Evolutionary conservation across 2,113 vertebrate species (phyloP).

Genomic region (Triplophysa dalaica): DNA sequence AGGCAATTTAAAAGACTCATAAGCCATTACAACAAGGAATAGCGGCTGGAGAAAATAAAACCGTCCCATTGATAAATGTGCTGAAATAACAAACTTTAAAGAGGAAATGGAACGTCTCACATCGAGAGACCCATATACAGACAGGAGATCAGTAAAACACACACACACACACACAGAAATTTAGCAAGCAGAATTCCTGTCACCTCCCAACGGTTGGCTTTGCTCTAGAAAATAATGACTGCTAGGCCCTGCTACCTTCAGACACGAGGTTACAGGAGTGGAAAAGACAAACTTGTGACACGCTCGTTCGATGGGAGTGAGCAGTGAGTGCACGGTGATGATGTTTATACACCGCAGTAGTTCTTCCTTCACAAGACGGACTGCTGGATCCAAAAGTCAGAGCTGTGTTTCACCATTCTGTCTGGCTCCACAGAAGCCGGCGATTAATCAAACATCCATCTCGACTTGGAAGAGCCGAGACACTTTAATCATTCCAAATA

Average conservation of each 20-base stretch:
- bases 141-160: slow-evolving; percentile 36
- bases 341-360: slow-evolving; percentile 26
- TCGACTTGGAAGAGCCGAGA: slow-evolving; percentile 60
- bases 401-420: slow-evolving; percentile 57
- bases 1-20: slow-evolving; percentile 54
- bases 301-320: slow-evolving; percentile 1
- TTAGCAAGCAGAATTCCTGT: not conserved
- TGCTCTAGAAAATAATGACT: slow-evolving; percentile 8
- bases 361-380: slow-evolving; percentile 26
- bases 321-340: not conserved
- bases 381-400: slow-evolving; percentile 42
- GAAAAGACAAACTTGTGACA: slow-evolving; percentile 20
- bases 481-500: slow-evolving; percentile 71
- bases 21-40: slow-evolving; percentile 56
- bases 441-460: slow-evolving; percentile 70
- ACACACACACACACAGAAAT: not conserved
- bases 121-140: slow-evolving; percentile 43
- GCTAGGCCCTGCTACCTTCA: not conserved
- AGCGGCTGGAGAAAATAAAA: slow-evolving; percentile 36
- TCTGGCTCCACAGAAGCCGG: slow-evolving; percentile 55
- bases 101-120: slow-evolving; percentile 36
- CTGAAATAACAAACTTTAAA: slow-evolving; percentile 56
- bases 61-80: slow-evolving; percentile 54
- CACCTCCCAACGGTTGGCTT: not conserved
- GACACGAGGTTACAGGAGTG: not conserved